Evolutionary conservation across 2,797 vertebrate species (phyloP).

Genomic region (Scolopax bukidnonensis): DNA sequence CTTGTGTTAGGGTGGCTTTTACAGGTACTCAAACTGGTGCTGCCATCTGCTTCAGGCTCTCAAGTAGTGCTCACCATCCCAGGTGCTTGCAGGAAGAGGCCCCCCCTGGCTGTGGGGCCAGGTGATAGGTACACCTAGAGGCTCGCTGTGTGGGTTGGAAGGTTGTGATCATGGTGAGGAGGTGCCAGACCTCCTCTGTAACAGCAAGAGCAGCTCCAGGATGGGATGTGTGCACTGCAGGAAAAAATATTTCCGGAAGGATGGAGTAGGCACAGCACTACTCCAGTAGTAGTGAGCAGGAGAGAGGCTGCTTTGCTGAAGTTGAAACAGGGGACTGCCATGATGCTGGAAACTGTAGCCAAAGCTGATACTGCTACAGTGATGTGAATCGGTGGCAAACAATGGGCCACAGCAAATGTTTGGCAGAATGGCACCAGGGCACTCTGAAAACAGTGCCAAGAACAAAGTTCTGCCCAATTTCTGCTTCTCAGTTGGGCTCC

Average conservation of each 20-base stretch:
- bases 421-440: neutral
- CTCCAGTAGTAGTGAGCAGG: neutral
- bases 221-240: accelerated
- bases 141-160: accelerated
- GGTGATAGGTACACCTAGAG: accelerated
- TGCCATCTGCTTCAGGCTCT: neutral
- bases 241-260: neutral
- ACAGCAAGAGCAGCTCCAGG: neutral
- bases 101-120: neutral
- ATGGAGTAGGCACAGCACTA: neutral
- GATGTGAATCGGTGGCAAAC: neutral
- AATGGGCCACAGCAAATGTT: neutral
- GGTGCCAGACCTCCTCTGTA: neutral
- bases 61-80: neutral
- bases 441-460: neutral
- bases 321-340: neutral
- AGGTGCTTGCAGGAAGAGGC: neutral
- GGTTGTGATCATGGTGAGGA: neutral
- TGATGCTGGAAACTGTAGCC: neutral
- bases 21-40: neutral
- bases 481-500: neutral
- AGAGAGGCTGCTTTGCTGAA: neutral
- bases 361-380: neutral
- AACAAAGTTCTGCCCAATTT: neutral
- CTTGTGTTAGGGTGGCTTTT: neutral